A percentile compares a stretch with the other conserved stretches of the same genome.
Evolutionary conservation across 2,113 vertebrate genomes (phyloP).

Genomic region (Blennius ocellaris): DNA sequence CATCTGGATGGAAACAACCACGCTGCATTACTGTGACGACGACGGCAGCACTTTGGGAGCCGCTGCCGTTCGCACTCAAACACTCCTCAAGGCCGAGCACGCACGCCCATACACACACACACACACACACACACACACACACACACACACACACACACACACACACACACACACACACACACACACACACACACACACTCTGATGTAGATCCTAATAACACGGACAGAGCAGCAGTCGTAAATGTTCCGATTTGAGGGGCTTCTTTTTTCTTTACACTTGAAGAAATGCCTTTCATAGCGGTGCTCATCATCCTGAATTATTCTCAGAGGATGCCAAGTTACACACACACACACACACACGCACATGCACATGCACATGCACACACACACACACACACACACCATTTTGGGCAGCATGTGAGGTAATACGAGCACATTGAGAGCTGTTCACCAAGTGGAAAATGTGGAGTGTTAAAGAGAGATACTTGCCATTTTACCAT

Average conservation of each 20-base stretch:
- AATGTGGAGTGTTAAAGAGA: constrained; percentile 48
- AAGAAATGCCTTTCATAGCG: constrained; percentile 13
- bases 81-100: constrained; percentile 42
- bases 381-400: constrained; percentile 22
- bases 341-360: constrained; percentile 12
- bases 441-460: constrained; percentile 40
- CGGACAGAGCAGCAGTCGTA: not conserved
- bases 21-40: constrained; percentile 60
- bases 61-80: constrained; percentile 38
- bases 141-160: constrained; percentile 27
- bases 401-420: constrained; percentile 9
- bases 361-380: constrained; percentile 15
- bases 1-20: constrained; percentile 74
- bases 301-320: not conserved
- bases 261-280: not conserved
- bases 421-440: constrained; percentile 40
- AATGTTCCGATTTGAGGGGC: not conserved
- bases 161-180: constrained; percentile 24
- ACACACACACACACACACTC: not conserved
- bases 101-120: constrained; percentile 21
- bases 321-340: not conserved
- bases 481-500: constrained; percentile 75
- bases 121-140: constrained; percentile 26
- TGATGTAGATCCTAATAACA: not conserved
- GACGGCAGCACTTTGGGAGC: constrained; percentile 59